Evolutionary conservation across 2,888 invertebrate genomes (phyloP).

Genomic region (Megastigmus dorsalis): DNA sequence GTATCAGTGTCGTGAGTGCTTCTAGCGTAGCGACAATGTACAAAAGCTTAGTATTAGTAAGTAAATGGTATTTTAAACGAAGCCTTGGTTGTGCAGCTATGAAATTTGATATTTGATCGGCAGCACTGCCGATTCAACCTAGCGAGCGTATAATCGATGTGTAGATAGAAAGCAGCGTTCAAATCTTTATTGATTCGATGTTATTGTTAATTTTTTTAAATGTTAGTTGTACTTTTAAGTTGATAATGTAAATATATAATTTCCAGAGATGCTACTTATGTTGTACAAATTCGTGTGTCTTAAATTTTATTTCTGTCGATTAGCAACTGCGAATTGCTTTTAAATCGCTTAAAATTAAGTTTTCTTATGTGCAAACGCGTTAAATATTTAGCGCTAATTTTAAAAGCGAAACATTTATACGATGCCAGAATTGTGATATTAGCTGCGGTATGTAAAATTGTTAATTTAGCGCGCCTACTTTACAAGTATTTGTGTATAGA

Average conservation of each 20-base stretch:
- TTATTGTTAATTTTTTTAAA: slow-evolving; percentile 20
- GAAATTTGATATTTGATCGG: neutral
- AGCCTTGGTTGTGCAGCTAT: slow-evolving; percentile 41
- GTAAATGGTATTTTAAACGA: slow-evolving; percentile 1
- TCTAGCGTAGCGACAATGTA: slow-evolving; percentile 28
- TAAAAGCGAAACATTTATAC: slow-evolving; percentile 29
- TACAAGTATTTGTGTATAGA: slow-evolving; percentile 36
- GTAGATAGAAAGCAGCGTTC: slow-evolving; percentile 10
- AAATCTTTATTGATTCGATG: slow-evolving; percentile 14
- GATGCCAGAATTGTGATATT: slow-evolving; percentile 71
- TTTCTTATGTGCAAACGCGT: slow-evolving; percentile 46
- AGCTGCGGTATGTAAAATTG: slow-evolving; percentile 66
- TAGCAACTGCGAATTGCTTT: slow-evolving; percentile 10
- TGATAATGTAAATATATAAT: slow-evolving; percentile 38
- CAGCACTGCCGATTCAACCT: neutral
- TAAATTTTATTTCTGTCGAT: slow-evolving; percentile 42
- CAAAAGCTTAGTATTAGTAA: slow-evolving; percentile 26
- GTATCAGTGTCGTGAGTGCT: slow-evolving; percentile 17
- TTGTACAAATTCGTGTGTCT: slow-evolving; percentile 40
- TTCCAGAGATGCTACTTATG: slow-evolving; percentile 40
- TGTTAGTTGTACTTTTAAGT: slow-evolving; percentile 30
- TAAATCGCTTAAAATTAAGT: slow-evolving; percentile 30
- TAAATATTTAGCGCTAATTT: slow-evolving; percentile 32
- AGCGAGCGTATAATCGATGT: neutral
- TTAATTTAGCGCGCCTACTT: slow-evolving; percentile 55